A percentile compares a stretch with the other conserved stretches of the same genome.
phyloP scores from a whole-genome alignment of 2,113 vertebrate genomes.

The Thamnophis sirtalis region DNA sequence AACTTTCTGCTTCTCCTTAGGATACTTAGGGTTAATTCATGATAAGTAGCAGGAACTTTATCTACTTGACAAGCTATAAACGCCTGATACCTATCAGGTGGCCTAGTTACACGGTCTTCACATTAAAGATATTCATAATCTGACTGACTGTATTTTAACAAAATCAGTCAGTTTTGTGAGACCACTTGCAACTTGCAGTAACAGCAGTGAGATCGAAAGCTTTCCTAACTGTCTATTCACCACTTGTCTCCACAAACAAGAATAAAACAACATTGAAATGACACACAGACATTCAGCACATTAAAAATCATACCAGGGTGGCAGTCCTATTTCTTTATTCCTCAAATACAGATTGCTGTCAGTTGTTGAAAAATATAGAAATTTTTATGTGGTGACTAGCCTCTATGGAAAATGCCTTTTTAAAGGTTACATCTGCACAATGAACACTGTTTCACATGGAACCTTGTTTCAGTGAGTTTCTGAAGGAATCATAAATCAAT shows the following conservation, averaged over 20 bases:
- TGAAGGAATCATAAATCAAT: background rate
- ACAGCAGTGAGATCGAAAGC: background rate
- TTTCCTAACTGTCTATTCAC: background rate
- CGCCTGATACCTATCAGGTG: too few species aligned
- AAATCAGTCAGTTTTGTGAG: background rate
- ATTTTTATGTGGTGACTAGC: too few species aligned
- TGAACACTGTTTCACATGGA: background rate
- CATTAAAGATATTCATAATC: background rate
- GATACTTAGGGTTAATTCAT: too few species aligned
- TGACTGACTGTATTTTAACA: background rate
- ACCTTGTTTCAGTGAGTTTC: background rate
- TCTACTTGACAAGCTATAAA: too few species aligned
- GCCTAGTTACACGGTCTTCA: too few species aligned
- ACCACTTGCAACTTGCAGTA: background rate
- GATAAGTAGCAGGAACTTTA: too few species aligned
- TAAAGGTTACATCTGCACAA: background rate
- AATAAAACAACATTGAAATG: background rate
- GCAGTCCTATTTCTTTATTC: background rate
- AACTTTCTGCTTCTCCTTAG: too few species aligned
- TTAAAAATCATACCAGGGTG: background rate
- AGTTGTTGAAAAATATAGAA: background rate
- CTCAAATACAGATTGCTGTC: background rate
- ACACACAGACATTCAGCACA: background rate
- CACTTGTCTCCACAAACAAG: background rate
- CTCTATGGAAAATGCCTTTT: background rate